phyloP scores from a whole-genome alignment of 1,140 invertebrate species.

The Psilanteris sp. region DNA sequence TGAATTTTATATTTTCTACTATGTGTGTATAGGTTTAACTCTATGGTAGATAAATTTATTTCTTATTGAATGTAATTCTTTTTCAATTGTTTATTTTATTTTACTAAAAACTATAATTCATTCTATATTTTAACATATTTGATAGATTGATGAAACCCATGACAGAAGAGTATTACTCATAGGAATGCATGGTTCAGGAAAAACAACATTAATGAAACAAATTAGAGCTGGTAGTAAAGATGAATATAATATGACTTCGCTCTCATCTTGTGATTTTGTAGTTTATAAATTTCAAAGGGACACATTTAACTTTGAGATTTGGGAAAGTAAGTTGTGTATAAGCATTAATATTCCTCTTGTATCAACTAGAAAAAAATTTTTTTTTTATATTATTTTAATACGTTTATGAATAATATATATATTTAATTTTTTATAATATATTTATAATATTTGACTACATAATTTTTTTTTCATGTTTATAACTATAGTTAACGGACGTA shows the following conservation, averaged over 20 bases:
- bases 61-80: no score
- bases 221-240: conserved; percentile 64
- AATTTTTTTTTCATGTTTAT: conserved; percentile 1
- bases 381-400: no score
- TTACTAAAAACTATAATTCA: neutral
- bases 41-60: no score
- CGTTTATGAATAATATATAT: no score
- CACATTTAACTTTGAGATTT: conserved; percentile 71
- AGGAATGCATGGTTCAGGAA: conserved; percentile 76
- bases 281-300: conserved; percentile 73
- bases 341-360: no score
- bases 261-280: conserved; percentile 74
- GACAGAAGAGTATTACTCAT: conserved; percentile 75
- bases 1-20: no score
- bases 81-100: neutral
- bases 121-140: conserved; percentile 7
- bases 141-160: conserved; percentile 73
- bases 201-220: conserved; percentile 77
- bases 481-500: conserved; percentile 74
- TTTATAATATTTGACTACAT: neutral
- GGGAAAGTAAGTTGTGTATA: conserved; percentile 71
- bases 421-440: no score
- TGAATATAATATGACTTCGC: conserved; percentile 57
- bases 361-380: no score
- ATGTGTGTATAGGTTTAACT: no score